Percentiles rank a stretch among this genome's conserved stretches.
Evolutionary conservation across 2,797 vertebrate genomes (phyloP).

Genomic region (Lophius americanus): DNA sequence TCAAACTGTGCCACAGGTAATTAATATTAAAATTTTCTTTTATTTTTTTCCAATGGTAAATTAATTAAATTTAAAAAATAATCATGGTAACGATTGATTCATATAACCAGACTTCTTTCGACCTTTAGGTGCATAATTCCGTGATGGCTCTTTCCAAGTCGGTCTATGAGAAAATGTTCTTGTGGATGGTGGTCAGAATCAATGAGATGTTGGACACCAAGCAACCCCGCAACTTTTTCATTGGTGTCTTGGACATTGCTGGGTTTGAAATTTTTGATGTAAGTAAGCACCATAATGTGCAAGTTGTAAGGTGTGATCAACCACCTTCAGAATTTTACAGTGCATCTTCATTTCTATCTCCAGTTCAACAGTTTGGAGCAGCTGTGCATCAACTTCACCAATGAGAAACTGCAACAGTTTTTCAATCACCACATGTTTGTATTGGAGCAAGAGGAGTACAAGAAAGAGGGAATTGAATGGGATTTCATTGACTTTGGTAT

Average conservation of each 20-base stretch:
- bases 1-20: slow-evolving; percentile 88
- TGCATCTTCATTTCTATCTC: background rate
- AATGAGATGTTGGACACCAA: slow-evolving; percentile 88
- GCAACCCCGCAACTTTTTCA: slow-evolving; percentile 84
- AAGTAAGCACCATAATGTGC: slow-evolving; percentile 7
- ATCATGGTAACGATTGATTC: background rate
- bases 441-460: slow-evolving; percentile 79
- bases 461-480: slow-evolving; percentile 81
- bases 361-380: slow-evolving; percentile 66
- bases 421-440: slow-evolving; percentile 84
- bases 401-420: slow-evolving; percentile 83
- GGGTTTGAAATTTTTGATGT: slow-evolving; percentile 92
- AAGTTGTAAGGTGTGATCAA: background rate
- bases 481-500: slow-evolving; percentile 86
- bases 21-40: background rate
- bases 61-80: too few species aligned
- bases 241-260: slow-evolving; percentile 88
- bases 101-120: background rate
- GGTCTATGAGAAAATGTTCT: slow-evolving; percentile 87
- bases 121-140: slow-evolving; percentile 82
- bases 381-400: slow-evolving; percentile 81
- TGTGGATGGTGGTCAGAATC: slow-evolving; percentile 88
- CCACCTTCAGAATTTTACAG: background rate
- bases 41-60: background rate
- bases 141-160: slow-evolving; percentile 86